A percentile compares a stretch with the other conserved stretches of the same genome.
Evolutionary conservation across 2,888 invertebrate genomes (phyloP).

Genomic region (Belgica antarctica): DNA sequence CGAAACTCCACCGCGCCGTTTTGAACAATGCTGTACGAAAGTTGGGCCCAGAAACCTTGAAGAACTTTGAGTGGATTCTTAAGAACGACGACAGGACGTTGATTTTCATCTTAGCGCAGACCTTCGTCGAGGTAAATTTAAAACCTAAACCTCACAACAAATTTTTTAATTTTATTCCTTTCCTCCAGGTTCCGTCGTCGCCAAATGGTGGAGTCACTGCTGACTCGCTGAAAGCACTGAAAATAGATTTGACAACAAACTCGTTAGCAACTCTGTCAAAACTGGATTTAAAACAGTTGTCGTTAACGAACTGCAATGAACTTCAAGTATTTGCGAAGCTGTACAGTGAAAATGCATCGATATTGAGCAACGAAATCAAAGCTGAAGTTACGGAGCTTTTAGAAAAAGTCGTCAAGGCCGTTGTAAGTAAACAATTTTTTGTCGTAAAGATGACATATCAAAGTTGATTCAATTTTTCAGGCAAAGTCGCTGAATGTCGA

Average conservation of each 20-base stretch:
- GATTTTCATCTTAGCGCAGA: background rate
- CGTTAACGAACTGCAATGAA: background rate
- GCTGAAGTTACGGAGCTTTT: background rate
- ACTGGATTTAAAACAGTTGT: background rate
- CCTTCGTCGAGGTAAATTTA: background rate
- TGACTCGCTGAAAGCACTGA: background rate
- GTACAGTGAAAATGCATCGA: slow-evolving; percentile 11
- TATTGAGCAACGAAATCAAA: slow-evolving; percentile 1
- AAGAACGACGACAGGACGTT: background rate
- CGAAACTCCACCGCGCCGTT: background rate
- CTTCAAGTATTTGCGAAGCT: slow-evolving; percentile 9
- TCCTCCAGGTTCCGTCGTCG: background rate
- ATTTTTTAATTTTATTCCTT: background rate
- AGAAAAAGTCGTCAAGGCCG: background rate
- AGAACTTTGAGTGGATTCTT: slow-evolving; percentile 14
- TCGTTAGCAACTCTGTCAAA: background rate
- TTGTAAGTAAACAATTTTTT: slow-evolving; percentile 12
- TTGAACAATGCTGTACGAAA: background rate
- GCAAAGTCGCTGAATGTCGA: background rate
- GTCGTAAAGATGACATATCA: no score
- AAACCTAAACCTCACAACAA: background rate
- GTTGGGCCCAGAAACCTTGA: background rate
- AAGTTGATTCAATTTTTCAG: background rate
- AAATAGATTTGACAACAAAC: background rate
- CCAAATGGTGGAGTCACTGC: background rate